Base-by-base conservation (phyloP, 2,888 invertebrate species). In the Polyploca ridens region DNA sequence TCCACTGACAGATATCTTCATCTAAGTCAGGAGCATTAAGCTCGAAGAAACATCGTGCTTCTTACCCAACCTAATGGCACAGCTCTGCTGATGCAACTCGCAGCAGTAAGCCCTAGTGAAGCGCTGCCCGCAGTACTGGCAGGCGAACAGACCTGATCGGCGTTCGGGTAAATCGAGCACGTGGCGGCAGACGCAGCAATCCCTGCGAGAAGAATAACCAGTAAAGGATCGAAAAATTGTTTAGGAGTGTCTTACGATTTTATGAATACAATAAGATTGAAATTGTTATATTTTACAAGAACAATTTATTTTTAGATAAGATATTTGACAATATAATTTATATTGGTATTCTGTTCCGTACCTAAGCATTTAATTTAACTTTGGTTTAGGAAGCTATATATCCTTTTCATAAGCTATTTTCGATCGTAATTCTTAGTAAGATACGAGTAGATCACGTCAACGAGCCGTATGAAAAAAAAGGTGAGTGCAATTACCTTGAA, bases 91-190 rank as follows among this genome's bases (percentile, higher is more conserved):
- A 60, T 93, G 93, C 14, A 93, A 80, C 70, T 93, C 87, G 35
- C 91, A 87, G 76, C 93, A 93, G 77, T 93, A 92, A 0, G 92
- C 89, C 14, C 92, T 77, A 3, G 88, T 86, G 72, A 93, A 93
- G 64, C 79, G 73, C 70, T 88, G 82, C 0, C 90, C 89, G 64
- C 93, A 93, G 72, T 88, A 83, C 64, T 74, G 78, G 63, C 93
- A 93, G 35, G 73, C 62, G 74, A 89, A 93, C 5, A 87, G 67
- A 0, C 78, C 74, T 0, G 69, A 58, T 0, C 68, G 77, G 13
- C 70, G 69, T 1, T 72, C 66, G n/a, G 73, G 67, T 38, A 71
- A 16, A 63, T 87, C 83, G 27, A 91, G 63, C 0, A 83, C 69
- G 59, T 90, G 89, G 0, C 88, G 88, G 71, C 92, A 92, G 0